These are phyloP conservation scores for Ptychobarbus kaznakovi DNA, from an alignment of 2,797 vertebrate species.

Conservation along the genomic window DNA sequence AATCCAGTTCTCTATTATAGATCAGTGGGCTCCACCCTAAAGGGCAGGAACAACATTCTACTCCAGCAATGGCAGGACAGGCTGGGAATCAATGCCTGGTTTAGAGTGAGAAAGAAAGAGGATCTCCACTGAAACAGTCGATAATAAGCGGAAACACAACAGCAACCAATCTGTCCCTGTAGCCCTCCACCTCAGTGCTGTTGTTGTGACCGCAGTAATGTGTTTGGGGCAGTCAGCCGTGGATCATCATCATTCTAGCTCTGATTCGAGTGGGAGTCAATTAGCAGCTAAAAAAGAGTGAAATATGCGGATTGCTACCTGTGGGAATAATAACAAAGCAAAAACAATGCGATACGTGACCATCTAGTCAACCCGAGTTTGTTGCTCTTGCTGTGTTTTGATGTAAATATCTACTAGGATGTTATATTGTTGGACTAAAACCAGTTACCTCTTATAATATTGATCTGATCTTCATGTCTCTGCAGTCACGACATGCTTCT, in stretches of 20 bases:
- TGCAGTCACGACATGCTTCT: background rate
- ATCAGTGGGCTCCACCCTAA: background rate
- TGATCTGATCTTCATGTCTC: background rate
- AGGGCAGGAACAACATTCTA: background rate
- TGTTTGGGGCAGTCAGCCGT: constrained; percentile 26
- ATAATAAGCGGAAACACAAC: constrained; percentile 28
- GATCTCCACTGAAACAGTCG: constrained; percentile 13
- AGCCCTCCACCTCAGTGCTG: constrained; percentile 20
- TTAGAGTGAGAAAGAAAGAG: constrained; percentile 30
- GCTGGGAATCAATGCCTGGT: constrained; percentile 16
- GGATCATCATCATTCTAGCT: constrained; percentile 40
- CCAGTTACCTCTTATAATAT: background rate
- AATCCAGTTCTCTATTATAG: no score
- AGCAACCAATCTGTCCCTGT: constrained; percentile 37
- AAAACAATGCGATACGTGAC: constrained; percentile 14
- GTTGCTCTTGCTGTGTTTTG: constrained; percentile 13
- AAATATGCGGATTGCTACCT: constrained; percentile 27
- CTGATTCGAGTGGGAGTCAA: constrained; percentile 49
- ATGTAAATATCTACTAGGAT: background rate
- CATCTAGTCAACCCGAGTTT: constrained; percentile 3
- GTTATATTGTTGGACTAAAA: background rate
- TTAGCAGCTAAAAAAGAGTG: constrained; percentile 37
- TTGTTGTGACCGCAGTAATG: constrained; percentile 47
- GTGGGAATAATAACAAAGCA: constrained; percentile 19
- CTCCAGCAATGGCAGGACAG: background rate